A percentile compares a stretch with the other conserved stretches of the same genome.
phyloP scores from a whole-genome alignment of 2,888 invertebrate genomes.

The Drosophila ezoana region DNA sequence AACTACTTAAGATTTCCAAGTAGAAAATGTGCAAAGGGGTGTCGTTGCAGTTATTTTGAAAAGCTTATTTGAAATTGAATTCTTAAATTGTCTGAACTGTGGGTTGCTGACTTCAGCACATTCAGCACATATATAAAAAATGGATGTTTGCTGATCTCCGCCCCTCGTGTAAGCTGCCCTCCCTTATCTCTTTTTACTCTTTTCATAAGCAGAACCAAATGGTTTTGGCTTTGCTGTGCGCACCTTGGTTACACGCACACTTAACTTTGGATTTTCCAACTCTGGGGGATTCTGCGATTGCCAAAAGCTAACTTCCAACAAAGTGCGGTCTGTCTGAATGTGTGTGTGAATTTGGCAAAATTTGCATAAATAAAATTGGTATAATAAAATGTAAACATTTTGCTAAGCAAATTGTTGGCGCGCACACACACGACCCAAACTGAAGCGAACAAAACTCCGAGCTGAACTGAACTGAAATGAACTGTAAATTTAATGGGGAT shows the following conservation, averaged over 20 bases:
- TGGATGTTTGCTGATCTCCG: slow-evolving; percentile 16
- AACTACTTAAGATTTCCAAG: neutral
- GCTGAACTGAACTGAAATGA: slow-evolving; percentile 29
- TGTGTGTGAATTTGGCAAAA: slow-evolving; percentile 58
- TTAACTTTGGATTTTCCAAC: slow-evolving; percentile 22
- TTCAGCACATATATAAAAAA: slow-evolving; percentile 19
- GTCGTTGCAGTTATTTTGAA: slow-evolving; percentile 5
- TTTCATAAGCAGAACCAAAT: slow-evolving; percentile 24
- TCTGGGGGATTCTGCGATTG: slow-evolving; percentile 36
- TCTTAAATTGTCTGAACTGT: slow-evolving; percentile 12
- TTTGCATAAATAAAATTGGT: slow-evolving; percentile 79
- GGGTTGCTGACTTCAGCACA: slow-evolving; percentile 10
- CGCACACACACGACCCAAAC: slow-evolving; percentile 21
- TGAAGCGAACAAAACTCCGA: slow-evolving; percentile 13
- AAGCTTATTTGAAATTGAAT: slow-evolving; percentile 24
- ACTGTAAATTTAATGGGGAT: slow-evolving; percentile 24
- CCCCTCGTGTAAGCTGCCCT: slow-evolving; percentile 10
- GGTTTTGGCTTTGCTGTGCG: slow-evolving; percentile 39
- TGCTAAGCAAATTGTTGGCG: slow-evolving; percentile 73
- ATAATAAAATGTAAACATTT: slow-evolving; percentile 78
- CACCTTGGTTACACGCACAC: slow-evolving; percentile 47
- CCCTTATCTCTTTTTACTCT: neutral
- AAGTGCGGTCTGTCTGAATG: slow-evolving; percentile 49
- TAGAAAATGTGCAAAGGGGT: neutral
- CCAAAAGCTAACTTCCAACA: slow-evolving; percentile 42